Conservation (phyloP, 2,113 vertebrate genomes). For the Bolborhynchus lineola region DNA sequence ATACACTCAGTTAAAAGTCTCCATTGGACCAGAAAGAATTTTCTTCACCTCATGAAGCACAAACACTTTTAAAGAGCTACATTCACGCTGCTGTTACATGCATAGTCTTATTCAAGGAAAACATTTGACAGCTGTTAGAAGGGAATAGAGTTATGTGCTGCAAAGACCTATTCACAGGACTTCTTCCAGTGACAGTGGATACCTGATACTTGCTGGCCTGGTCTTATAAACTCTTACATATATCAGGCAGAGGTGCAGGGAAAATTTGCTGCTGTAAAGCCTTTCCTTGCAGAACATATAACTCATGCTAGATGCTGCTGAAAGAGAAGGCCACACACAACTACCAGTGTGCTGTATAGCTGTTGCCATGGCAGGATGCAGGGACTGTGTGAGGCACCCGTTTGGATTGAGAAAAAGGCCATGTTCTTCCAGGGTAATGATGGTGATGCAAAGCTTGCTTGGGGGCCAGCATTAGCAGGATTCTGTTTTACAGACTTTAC, state of each 20-base stretch:
- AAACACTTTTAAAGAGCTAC: background rate
- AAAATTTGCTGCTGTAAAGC: background rate
- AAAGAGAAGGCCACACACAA: accelerated
- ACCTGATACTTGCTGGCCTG: accelerated
- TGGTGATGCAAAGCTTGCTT: background rate
- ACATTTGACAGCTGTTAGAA: background rate
- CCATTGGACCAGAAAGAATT: background rate
- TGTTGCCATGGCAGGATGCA: accelerated
- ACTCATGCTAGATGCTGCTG: accelerated
- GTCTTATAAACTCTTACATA: background rate
- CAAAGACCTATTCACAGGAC: background rate
- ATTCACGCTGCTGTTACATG: background rate
- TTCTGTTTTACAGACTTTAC: background rate
- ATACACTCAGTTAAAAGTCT: background rate
- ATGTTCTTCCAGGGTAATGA: accelerated
- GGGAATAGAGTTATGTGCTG: background rate
- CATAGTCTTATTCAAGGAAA: background rate
- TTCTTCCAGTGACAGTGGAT: background rate
- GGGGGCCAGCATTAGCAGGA: background rate
- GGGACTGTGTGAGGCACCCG: accelerated
- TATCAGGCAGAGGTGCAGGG: background rate
- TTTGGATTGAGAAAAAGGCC: background rate
- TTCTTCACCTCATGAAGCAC: constrained; percentile 36
- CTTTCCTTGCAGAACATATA: background rate
- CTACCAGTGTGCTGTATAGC: accelerated